A percentile compares a stretch with the other conserved stretches of the same genome.
phyloP scores from a whole-genome alignment of 1,140 invertebrate species.

The Formica selysi region DNA sequence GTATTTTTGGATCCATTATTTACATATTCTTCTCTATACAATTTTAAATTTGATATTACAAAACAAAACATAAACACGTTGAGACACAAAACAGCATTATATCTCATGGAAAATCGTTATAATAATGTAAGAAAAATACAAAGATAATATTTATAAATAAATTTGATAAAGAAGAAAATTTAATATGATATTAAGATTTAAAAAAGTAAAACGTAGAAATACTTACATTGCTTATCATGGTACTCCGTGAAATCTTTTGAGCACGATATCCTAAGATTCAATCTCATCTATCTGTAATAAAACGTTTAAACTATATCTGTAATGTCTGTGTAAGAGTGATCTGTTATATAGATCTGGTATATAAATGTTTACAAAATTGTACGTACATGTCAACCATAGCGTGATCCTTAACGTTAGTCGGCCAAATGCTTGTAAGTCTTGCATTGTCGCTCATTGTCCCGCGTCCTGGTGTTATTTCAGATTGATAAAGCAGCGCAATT shows the following conservation, averaged over 20 bases:
- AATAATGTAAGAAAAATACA: constrained; percentile 8
- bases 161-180: not conserved
- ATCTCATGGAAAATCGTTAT: not conserved
- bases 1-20: not conserved
- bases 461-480: constrained; percentile 43
- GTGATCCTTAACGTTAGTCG: constrained; percentile 18
- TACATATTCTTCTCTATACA: not conserved
- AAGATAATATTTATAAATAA: not conserved
- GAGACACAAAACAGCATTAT: not conserved
- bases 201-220: not conserved
- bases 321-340: not conserved
- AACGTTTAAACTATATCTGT: not conserved
- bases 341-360: not conserved
- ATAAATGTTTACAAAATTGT: constrained; percentile 10
- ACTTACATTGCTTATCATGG: constrained; percentile 7
- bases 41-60: not conserved
- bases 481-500: constrained; percentile 56
- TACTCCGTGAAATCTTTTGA: not conserved
- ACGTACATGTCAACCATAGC: constrained; percentile 41
- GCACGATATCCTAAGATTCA: not conserved
- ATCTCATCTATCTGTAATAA: constrained; percentile 36
- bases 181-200: not conserved
- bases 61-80: not conserved
- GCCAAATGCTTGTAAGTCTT: not conserved
- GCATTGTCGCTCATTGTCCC: constrained; percentile 33